A percentile compares a stretch with the other conserved stretches of the same genome.
Evolutionary conservation across 1,140 invertebrate genomes (phyloP).

Genomic region (roundworm (Caenorhabditis elegans)): WBcel235 BX284602.5:8798501-8799000

Average conservation of each 20-base stretch:
- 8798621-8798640: not conserved
- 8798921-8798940: conserved; percentile 9
- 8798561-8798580: not conserved
- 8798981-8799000: not conserved
- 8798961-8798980: conserved; percentile 11
- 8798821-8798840: not conserved
- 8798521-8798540: too few relatives aligned
- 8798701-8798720: too few relatives aligned
- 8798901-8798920: not conserved
- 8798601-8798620: not conserved
- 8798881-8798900: not conserved
- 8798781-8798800: not conserved
- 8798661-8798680: not conserved
- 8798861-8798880: not conserved
- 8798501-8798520: too few relatives aligned
- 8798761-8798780: conserved; percentile 4
- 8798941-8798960: not conserved
- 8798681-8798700: too few relatives aligned
- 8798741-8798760: not conserved
- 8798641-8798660: conserved; percentile 6
- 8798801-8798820: conserved; percentile 20
- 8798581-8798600: not conserved
- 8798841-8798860: not conserved
- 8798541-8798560: too few relatives aligned
- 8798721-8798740: not conserved